phyloP scores from a whole-genome alignment of 1,140 invertebrate species.

The Agraylea sexmaculata region DNA sequence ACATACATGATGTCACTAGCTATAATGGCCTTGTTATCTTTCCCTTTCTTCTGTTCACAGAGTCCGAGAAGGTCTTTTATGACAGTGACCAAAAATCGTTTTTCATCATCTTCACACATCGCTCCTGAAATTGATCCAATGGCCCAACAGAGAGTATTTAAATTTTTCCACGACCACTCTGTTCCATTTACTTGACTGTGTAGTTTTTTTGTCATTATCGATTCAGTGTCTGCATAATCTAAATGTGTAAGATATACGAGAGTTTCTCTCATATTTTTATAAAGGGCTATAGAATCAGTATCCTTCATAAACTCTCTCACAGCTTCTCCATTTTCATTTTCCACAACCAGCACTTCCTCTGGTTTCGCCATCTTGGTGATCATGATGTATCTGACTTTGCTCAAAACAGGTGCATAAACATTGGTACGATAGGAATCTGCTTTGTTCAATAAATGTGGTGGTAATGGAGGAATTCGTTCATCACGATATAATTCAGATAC shows the following conservation, averaged over 20 bases:
- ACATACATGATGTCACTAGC: constrained; percentile 99
- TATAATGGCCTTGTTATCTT: constrained; percentile 99
- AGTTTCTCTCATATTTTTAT: constrained; percentile 99
- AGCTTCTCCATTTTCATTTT: constrained; percentile 99
- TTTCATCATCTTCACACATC: constrained; percentile 98
- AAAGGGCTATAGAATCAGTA: constrained; percentile 98
- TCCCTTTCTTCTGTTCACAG: constrained; percentile 98
- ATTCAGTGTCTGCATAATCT: constrained; percentile 94
- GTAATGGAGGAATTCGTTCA: constrained; percentile 40
- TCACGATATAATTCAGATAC: constrained; percentile 84
- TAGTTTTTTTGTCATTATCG: constrained; percentile 98
- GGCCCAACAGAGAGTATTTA: constrained; percentile 99
- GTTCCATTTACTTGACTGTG: constrained; percentile 97
- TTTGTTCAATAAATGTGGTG: constrained; percentile 32
- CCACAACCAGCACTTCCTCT: constrained; percentile 99
- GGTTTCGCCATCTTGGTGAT: constrained; percentile 99
- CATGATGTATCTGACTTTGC: constrained; percentile 95
- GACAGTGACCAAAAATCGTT: constrained; percentile 96
- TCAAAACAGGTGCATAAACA: constrained; percentile 70
- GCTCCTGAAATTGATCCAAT: constrained; percentile 99
- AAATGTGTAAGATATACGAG: constrained; percentile 98
- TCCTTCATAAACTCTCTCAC: constrained; percentile 99
- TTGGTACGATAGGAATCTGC: constrained; percentile 42
- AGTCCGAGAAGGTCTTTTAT: constrained; percentile 97
- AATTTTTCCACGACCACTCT: constrained; percentile 99